Base-by-base conservation (phyloP, 2,797 vertebrate species). In the Gouania willdenowi region DNA sequence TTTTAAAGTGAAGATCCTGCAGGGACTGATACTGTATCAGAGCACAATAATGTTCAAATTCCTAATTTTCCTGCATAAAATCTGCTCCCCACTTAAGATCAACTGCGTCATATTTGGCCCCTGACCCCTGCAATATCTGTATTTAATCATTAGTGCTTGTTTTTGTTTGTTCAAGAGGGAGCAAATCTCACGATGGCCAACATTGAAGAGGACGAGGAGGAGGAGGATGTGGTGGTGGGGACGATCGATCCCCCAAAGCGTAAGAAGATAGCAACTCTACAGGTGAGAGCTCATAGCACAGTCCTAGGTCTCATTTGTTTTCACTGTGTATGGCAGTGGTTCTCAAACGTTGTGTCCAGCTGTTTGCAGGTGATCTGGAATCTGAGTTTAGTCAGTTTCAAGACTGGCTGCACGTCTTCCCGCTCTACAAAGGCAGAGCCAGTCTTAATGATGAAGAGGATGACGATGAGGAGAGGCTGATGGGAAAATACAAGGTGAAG, bases 401-500 rank as follows among this genome's bases (percentile, higher is more conserved):
- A 79, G 96, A 97, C 58, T 97, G 93, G 92, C 79, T 98, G 39
- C 80, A 81, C 41, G 79, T 87, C 31, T 95, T 98, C 29, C 89
- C 91, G 1, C 76, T 98, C 25, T 85, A 87, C 41, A 89, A 86
- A 77, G 93, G 94, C 29, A 90, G 86, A 66, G 81, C 88, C 0
- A 82, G 68, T 6, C 35, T n/a, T 8, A 92, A 94, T 1, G 91
- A 93, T 15, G 91, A 89, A 1, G 92, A 92, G 0, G 92, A 88
- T 15, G 89, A 91, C 0, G 85, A 90, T 4, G 90, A 91, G n/a
- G 83, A 90, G 1, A 80, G 89, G 38, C 66, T 81, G 19, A 92
- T 94, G 84, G 95, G 95, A 14, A 97, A 94, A 79, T 98, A 92
- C 74, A 98, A 98, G 92, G 95, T 97, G 40, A 2, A 1, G 40